These are phyloP conservation scores for Ceratosolen solmsi DNA, from an alignment of 1,140 invertebrate genomes.

Conservation along the genomic window DNA sequence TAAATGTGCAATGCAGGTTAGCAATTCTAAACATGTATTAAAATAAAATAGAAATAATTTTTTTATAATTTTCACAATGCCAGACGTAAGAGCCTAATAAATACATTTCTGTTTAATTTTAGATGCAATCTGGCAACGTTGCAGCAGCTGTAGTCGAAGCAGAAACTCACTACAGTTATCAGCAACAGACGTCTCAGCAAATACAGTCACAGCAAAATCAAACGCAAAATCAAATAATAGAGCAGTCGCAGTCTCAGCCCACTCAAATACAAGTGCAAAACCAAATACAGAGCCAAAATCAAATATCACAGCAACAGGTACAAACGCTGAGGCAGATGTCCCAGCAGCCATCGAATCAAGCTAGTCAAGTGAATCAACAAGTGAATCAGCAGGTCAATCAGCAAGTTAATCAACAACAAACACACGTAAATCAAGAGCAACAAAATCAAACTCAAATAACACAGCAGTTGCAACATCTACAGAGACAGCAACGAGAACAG, in stretches of 20 bases:
- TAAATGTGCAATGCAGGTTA: slow-evolving; percentile 74
- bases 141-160: slow-evolving; percentile 69
- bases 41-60: neutral
- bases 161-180: slow-evolving; percentile 69
- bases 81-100: neutral
- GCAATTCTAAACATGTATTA: slow-evolving; percentile 34
- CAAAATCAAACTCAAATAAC: slow-evolving; percentile 56
- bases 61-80: neutral
- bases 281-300: slow-evolving; percentile 69
- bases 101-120: slow-evolving; percentile 37
- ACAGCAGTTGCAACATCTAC: slow-evolving; percentile 68
- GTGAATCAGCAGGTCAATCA: slow-evolving; percentile 7
- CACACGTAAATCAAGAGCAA: slow-evolving; percentile 51
- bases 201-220: slow-evolving; percentile 65
- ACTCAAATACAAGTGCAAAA: slow-evolving; percentile 70
- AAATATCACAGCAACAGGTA: slow-evolving; percentile 72
- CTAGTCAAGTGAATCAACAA: slow-evolving; percentile 64
- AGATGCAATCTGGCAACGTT: slow-evolving; percentile 71
- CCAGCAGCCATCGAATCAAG: slow-evolving; percentile 63
- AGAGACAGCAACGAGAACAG: slow-evolving; percentile 67
- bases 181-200: slow-evolving; percentile 69
- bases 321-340: slow-evolving; percentile 72
- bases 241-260: slow-evolving; percentile 70
- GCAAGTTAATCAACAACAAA: slow-evolving; percentile 55
- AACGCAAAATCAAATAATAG: slow-evolving; percentile 67